Conservation (phyloP, 2,113 vertebrate species). For the Cyphomyrus plagiostoma region DNA sequence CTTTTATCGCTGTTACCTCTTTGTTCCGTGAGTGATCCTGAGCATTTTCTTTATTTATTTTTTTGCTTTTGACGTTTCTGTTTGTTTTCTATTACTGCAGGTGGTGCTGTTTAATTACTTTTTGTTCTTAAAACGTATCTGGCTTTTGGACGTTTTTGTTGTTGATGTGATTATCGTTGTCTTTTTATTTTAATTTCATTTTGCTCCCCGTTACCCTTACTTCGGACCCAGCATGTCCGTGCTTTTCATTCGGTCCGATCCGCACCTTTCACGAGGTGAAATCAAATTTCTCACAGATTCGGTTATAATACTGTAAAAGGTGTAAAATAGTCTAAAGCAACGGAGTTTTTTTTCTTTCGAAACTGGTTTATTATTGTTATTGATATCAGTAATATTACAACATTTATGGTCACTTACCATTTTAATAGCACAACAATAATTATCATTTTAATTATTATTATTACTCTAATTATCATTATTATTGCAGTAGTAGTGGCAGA, state of each 20-base stretch:
- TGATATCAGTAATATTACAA: background rate
- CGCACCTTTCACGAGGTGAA: background rate
- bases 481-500: background rate
- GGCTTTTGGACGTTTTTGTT: slow-evolving; percentile 51
- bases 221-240: background rate
- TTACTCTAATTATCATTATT: background rate
- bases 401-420: background rate
- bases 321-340: background rate
- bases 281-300: background rate
- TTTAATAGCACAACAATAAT: background rate
- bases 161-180: background rate
- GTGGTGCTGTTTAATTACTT: slow-evolving; percentile 59
- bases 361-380: background rate
- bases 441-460: background rate
- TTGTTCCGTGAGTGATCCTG: background rate
- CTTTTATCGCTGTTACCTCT: background rate
- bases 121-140: slow-evolving; percentile 42
- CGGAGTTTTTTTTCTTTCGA: background rate
- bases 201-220: background rate
- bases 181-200: background rate
- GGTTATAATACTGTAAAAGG: background rate
- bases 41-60: background rate
- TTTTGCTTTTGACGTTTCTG: slow-evolving; percentile 9
- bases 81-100: slow-evolving; percentile 42
- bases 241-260: background rate